Base-by-base conservation (phyloP, 1,140 invertebrate genomes). In the Callitettix versicolor region DNA sequence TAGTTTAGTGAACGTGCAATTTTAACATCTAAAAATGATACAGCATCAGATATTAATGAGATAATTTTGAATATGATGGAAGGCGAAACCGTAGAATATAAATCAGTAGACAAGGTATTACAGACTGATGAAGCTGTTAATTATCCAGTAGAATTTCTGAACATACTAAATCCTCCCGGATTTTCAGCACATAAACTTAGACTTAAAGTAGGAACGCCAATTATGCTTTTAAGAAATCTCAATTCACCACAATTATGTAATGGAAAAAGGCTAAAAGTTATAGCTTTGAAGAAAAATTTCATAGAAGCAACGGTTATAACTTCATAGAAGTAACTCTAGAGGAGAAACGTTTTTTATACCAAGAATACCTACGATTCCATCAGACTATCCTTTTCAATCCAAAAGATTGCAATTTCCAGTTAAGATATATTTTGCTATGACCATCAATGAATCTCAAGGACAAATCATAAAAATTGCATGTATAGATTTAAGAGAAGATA, bases 371-470 rank as follows among this genome's bases (percentile, higher is more conserved):
- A 12, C 58, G 15, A 58, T 60, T 14, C 47, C 52, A 17, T 22
- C 14, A 18, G 44, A 60, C 34, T 55, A 46, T n/a, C 53, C 51
- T 12, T 58, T 58, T 33, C 17, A 52, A 36, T 58, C 51, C 12
- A 60, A 60, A 20, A 46, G 44, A 41, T 15, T 62, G 2, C 72
- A 76, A 56, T 74, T 74, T 63, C 67, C 72, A 17, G 41, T 74
- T 1, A 58, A 67, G 49, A 53, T 65, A 1, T 55, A 60, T 21
- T 76, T 70, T 60, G 69, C 68, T 9, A 67, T 75, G 55, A 72
- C 69, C 9, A 67, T 73, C 2, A 73, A 73, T 57, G 73, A 74
- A 55, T 56, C 64, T 1, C 70, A 75, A 60, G 71, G 71, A n/a
- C 71, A 74, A 55, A 54, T 26, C 20, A 44, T 55, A 53, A 26